phyloP scores from a whole-genome alignment of 2,113 vertebrate genomes.

The Sprattus sprattus region DNA sequence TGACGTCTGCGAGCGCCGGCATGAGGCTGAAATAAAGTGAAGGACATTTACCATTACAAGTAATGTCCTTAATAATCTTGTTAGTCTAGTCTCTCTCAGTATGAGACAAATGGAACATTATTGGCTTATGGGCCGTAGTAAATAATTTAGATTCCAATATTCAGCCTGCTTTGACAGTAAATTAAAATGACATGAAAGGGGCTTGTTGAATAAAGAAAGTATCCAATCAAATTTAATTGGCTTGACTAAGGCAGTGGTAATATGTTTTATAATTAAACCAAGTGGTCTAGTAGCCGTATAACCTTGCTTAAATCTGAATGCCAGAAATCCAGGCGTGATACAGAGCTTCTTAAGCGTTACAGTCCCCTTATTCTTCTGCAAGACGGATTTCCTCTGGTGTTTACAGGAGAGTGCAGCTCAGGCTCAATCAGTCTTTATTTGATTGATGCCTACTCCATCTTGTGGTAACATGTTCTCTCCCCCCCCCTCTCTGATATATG shows the following conservation, averaged over 20 bases:
- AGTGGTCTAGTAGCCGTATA: constrained; percentile 91
- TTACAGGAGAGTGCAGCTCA: constrained; percentile 51
- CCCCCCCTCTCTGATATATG: neutral
- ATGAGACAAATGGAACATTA: constrained; percentile 96
- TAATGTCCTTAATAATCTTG: constrained; percentile 99
- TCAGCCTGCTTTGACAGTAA: constrained; percentile 95
- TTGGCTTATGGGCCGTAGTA: constrained; percentile 96
- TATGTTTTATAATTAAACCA: constrained; percentile 97
- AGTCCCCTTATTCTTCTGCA: constrained; percentile 72
- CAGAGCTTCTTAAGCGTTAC: constrained; percentile 79
- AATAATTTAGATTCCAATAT: constrained; percentile 98
- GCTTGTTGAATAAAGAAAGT: constrained; percentile 98
- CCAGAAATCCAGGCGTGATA: constrained; percentile 87
- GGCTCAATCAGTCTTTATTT: neutral
- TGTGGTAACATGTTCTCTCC: neutral
- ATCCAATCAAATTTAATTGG: constrained; percentile 99
- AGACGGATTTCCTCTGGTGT: constrained; percentile 44
- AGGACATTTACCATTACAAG: constrained; percentile 95
- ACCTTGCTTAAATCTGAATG: constrained; percentile 91
- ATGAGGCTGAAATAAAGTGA: constrained; percentile 87
- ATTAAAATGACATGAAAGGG: constrained; percentile 99
- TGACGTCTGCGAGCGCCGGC: constrained; percentile 84
- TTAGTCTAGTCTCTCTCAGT: constrained; percentile 89
- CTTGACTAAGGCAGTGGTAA: constrained; percentile 94
- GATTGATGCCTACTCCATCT: neutral